Base-by-base conservation (phyloP, 2,888 invertebrate genomes). In the Nomada fucata region DNA sequence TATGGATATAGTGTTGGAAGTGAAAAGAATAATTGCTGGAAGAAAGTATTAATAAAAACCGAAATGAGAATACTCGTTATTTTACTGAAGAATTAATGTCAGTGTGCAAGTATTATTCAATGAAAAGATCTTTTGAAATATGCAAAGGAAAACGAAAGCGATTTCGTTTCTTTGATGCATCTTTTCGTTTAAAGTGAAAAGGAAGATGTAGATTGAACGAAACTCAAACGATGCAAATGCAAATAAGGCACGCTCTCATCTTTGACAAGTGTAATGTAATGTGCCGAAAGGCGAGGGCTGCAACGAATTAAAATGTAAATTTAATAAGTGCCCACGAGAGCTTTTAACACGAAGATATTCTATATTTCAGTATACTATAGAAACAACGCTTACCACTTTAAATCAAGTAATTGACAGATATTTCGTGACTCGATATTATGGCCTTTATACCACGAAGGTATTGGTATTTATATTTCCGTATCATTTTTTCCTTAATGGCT, bases 251-350 rank as follows among this genome's bases (percentile, higher is more conserved):
- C 9, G 50, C n/a, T 55, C 36, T 26, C 57, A 57, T 75, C 71
- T 75, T 59, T 60, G 36, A 71, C 75, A 68, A 50, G 29, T 61
- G 36, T 69, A 64, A 61, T 20, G 60, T 29, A 15, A 63, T 68
- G 55, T 55, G 23, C 57, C 65, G 26, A 60, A 55, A 55, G 52
- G 11, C 36, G 23, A 63, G 36, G 74, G 20, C 59, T 55, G 63
- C 59, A 26, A 29, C 68, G 42, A 76, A 71, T 75, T 82, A 76
- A 82, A 82, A 82, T 82, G 82, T 79, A 82, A 79, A 78, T 78
- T 78, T 67, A 44, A 67, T 64, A 61, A 68, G n/a, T 18, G 57
- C 55, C n/a, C 44, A 15, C 20, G 52, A 52, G 57, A 55, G 18
- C 29, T 53, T 77, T 47, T 65, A 52, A 15, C 47, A 67, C 53